These are phyloP conservation scores for Hirundo rustica DNA, from an alignment of 2,797 vertebrate species.

Conservation along the genomic window DNA sequence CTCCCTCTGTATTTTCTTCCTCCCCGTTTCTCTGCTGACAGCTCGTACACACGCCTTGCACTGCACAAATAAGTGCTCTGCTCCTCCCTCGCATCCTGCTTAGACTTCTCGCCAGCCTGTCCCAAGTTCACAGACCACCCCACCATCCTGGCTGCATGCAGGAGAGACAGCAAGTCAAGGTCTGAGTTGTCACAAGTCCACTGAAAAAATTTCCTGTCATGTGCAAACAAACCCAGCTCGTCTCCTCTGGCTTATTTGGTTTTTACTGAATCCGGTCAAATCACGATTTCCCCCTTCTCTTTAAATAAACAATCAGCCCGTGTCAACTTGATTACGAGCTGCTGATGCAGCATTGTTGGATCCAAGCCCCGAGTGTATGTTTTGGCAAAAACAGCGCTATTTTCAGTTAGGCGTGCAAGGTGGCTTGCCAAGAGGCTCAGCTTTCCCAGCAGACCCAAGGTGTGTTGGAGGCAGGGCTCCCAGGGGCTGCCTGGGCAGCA, in stretches of 20 bases:
- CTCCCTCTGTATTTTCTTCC: background rate
- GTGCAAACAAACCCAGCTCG: background rate
- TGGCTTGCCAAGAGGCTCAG: constrained; percentile 38
- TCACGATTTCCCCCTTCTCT: background rate
- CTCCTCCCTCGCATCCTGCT: constrained; percentile 32
- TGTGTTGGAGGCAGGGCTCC: background rate
- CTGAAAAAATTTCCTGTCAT: background rate
- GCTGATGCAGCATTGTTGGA: constrained; percentile 41
- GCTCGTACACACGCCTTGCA: background rate
- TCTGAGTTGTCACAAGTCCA: background rate
- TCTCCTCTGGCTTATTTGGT: background rate
- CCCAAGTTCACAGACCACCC: background rate
- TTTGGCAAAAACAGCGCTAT: constrained; percentile 50
- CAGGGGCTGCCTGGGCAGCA: background rate
- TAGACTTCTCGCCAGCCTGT: background rate
- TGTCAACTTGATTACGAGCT: constrained; percentile 52
- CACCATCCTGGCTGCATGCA: background rate
- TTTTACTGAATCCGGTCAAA: constrained; percentile 34
- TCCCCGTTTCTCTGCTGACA: constrained; percentile 26
- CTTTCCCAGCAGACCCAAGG: background rate
- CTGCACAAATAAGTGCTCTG: constrained; percentile 3
- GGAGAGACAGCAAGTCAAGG: background rate
- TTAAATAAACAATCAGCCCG: constrained; percentile 51
- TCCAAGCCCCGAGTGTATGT: constrained; percentile 43
- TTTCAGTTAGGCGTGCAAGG: constrained; percentile 3